Percentiles rank a stretch among this genome's conserved stretches.
Conservation (phyloP, 2,888 invertebrate species). For the Thymelicus lineola region DNA sequence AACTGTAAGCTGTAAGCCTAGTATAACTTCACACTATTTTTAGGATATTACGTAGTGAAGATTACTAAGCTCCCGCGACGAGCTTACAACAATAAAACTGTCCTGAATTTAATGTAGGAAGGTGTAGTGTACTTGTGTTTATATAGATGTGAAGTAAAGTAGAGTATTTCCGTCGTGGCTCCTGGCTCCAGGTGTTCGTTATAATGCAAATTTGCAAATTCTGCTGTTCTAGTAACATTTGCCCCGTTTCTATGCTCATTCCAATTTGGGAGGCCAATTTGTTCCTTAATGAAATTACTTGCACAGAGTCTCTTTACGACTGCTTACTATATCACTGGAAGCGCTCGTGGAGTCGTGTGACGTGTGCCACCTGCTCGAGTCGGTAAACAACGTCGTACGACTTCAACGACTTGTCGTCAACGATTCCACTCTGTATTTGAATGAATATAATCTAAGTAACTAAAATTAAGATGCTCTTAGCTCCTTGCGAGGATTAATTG, state of each 20-base stretch:
- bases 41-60: no score
- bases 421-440: no score
- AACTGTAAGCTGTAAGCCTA: no score
- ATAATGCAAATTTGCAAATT: slow-evolving; percentile 25
- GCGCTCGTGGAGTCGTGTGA: no score
- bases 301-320: slow-evolving; percentile 9
- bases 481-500: no score
- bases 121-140: background rate
- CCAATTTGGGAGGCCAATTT: slow-evolving; percentile 22
- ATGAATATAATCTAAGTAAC: no score
- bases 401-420: no score
- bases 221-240: slow-evolving; percentile 14
- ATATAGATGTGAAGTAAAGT: background rate
- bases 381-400: background rate
- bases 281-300: slow-evolving; percentile 19
- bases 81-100: background rate
- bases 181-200: slow-evolving; percentile 27
- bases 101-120: background rate
- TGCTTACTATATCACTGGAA: no score
- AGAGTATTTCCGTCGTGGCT: background rate
- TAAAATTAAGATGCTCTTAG: no score
- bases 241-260: background rate
- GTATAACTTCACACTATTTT: no score
- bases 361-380: no score
- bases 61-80: background rate